Conservation (phyloP, 2,113 vertebrate species). For the Daphoenositta chrysoptera region DNA sequence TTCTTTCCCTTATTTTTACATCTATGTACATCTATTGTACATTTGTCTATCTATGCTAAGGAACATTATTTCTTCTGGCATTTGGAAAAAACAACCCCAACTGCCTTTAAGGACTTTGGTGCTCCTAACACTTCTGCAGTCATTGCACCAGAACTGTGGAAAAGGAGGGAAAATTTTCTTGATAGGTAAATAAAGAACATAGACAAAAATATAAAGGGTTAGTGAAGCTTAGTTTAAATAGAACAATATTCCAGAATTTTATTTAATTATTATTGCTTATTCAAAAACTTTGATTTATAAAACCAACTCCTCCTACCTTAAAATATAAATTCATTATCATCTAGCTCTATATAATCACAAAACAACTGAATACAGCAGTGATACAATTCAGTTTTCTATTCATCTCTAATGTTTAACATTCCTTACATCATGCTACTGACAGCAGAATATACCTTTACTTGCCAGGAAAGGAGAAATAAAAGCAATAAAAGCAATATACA, state of each 20-base stretch:
- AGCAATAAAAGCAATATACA: not conserved
- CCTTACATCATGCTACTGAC: not conserved
- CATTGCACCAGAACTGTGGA: not conserved
- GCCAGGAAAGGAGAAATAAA: not conserved
- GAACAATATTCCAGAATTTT: not conserved
- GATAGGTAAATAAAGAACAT: not conserved
- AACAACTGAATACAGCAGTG: not conserved
- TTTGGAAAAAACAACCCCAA: not conserved
- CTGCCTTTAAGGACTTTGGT: not conserved
- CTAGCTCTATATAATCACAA: not conserved
- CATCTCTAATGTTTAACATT: not conserved
- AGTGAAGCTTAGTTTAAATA: slow-evolving; percentile 12
- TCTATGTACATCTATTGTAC: not conserved
- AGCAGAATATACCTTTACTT: not conserved
- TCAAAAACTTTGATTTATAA: not conserved
- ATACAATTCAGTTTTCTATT: not conserved
- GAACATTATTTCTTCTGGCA: not conserved
- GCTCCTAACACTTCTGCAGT: not conserved
- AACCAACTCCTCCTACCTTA: not conserved
- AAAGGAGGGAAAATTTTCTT: not conserved
- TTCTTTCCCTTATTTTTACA: not conserved
- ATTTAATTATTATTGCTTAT: not conserved
- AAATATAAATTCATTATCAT: not conserved
- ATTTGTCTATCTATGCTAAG: not conserved
- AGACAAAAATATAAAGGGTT: not conserved